A percentile compares a stretch with the other conserved stretches of the same genome.
These are phyloP conservation scores for Eucidaris tribuloides DNA, from an alignment of 35 echinoderm and acorn worm species.

Conservation along the genomic window DNA sequence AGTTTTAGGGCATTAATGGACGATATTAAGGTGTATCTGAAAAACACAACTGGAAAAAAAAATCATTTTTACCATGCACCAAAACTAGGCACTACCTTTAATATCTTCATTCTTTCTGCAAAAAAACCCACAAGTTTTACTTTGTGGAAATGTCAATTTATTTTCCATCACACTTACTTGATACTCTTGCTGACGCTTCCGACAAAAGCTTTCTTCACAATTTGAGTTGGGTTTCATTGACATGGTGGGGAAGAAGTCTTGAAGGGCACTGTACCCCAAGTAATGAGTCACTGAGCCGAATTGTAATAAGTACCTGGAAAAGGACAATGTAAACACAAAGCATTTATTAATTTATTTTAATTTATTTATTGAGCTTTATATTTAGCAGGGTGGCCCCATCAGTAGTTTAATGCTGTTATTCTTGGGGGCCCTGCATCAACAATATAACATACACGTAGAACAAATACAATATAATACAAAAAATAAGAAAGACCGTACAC, in stretches of 20 bases:
- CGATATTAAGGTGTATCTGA: not conserved
- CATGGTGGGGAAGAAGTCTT: conserved; percentile 99
- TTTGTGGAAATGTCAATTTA: not conserved
- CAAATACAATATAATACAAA: no score
- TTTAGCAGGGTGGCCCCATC: no score
- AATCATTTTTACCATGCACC: not conserved
- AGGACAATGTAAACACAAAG: no score
- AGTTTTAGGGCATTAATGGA: not conserved
- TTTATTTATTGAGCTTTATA: no score
- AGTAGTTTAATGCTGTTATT: no score
- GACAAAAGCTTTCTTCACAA: conserved; percentile 82
- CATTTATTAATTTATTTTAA: no score
- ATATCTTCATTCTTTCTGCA: not conserved
- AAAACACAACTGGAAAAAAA: not conserved
- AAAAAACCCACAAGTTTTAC: not conserved
- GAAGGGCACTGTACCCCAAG: conserved; percentile 87
- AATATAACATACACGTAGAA: no score
- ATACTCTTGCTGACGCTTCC: conserved; percentile 71
- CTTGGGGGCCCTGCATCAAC: no score
- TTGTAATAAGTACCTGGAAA: conserved; percentile 80
- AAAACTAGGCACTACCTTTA: not conserved
- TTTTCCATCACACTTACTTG: conserved; percentile 36
- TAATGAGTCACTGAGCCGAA: conserved; percentile 95
- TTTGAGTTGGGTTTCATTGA: conserved; percentile 87
- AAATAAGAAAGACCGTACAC: no score